A percentile compares a stretch with the other conserved stretches of the same genome.
Conservation (phyloP, 1,140 invertebrate species). For the Macrobrachium nipponense region DNA sequence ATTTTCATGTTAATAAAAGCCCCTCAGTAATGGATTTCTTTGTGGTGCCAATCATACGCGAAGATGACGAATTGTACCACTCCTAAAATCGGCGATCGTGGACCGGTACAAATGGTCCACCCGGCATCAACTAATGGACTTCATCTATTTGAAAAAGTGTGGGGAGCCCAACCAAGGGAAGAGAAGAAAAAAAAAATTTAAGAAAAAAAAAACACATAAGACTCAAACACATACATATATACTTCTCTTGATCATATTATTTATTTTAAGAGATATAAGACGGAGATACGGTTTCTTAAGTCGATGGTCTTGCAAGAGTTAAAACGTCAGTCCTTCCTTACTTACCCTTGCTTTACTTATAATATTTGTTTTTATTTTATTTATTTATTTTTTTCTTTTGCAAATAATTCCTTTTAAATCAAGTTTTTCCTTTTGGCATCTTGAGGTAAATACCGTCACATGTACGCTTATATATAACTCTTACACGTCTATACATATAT, state of each 20-base stretch:
- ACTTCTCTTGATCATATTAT: slow-evolving; percentile 56
- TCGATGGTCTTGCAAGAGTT: background rate
- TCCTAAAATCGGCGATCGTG: slow-evolving; percentile 63
- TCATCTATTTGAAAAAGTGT: slow-evolving; percentile 63
- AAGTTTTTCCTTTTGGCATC: no score
- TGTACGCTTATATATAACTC: no score
- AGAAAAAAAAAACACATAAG: slow-evolving; percentile 28
- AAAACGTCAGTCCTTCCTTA: background rate
- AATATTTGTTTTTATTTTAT: no score
- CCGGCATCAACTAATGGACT: slow-evolving; percentile 62
- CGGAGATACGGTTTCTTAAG: slow-evolving; percentile 22
- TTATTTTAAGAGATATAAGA: slow-evolving; percentile 54
- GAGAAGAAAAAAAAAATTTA: slow-evolving; percentile 36
- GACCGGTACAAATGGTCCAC: slow-evolving; percentile 57
- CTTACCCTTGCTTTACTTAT: background rate
- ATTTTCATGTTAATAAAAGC: slow-evolving; percentile 62
- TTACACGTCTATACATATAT: no score
- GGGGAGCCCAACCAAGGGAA: slow-evolving; percentile 59
- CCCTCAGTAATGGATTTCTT: slow-evolving; percentile 63
- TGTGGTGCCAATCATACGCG: slow-evolving; percentile 64
- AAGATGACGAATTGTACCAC: slow-evolving; percentile 60
- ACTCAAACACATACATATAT: slow-evolving; percentile 28
- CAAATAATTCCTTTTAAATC: no score
- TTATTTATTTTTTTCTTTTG: background rate
- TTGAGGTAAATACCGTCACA: no score